Conservation (phyloP, 2,113 vertebrate genomes). For the Muscicapa adusta region DNA sequence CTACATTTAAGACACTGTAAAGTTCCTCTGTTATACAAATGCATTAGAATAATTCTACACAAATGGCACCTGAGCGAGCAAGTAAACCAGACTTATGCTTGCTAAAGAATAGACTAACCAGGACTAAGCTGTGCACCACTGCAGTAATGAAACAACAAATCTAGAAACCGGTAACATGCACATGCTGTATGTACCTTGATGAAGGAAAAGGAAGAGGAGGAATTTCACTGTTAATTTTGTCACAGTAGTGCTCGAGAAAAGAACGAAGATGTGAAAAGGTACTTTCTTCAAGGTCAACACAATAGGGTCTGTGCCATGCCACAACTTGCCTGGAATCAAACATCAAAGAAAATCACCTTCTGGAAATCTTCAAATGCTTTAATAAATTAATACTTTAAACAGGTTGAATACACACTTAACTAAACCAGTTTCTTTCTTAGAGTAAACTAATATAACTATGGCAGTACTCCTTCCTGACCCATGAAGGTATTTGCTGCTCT, state of each 20-base stretch:
- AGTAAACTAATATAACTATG: background rate
- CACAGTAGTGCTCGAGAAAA: constrained; percentile 95
- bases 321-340: constrained; percentile 85
- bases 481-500: background rate
- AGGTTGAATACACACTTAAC: background rate
- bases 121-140: background rate
- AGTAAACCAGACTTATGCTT: background rate
- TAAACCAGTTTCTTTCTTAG: background rate
- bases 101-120: background rate
- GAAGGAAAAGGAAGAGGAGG: constrained; percentile 91
- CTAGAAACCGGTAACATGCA: background rate
- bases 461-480: background rate
- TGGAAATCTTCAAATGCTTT: background rate
- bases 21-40: background rate
- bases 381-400: background rate
- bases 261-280: constrained; percentile 93
- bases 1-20: background rate
- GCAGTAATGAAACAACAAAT: background rate
- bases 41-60: background rate
- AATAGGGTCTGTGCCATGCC: constrained; percentile 96
- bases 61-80: background rate
- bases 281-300: constrained; percentile 96
- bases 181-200: constrained; percentile 79
- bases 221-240: constrained; percentile 88
- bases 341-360: background rate